A percentile compares a stretch with the other conserved stretches of the same genome.
phyloP scores from a whole-genome alignment of 2,888 invertebrate genomes.

The Azorinus chamasolen region DNA sequence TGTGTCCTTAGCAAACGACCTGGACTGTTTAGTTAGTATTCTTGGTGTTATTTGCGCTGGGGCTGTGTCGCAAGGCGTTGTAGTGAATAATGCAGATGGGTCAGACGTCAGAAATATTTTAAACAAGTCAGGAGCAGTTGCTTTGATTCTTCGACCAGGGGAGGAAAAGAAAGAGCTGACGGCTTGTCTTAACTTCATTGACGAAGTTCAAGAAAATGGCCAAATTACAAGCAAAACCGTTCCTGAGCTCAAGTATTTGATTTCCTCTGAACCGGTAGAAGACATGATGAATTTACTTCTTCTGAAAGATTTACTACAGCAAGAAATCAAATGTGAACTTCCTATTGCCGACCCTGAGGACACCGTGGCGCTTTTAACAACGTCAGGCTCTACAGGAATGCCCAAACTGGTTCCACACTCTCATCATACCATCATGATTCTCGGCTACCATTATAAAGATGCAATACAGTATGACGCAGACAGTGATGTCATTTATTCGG shows the following conservation, averaged over 20 bases:
- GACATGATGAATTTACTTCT: slow-evolving; percentile 1
- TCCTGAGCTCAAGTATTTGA: slow-evolving; percentile 17
- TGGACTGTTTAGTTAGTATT: slow-evolving; percentile 31
- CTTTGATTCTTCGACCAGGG: slow-evolving; percentile 26
- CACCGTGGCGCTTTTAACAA: slow-evolving; percentile 9
- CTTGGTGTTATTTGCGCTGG: slow-evolving; percentile 44
- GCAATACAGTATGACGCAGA: slow-evolving; percentile 11
- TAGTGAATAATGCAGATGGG: slow-evolving; percentile 10
- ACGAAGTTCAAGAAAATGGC: slow-evolving; percentile 16
- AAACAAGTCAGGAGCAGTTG: slow-evolving; percentile 12
- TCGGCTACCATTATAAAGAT: slow-evolving; percentile 18
- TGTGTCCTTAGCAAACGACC: slow-evolving; percentile 26
- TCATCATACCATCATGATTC: slow-evolving; percentile 26
- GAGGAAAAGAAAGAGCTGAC: background rate
- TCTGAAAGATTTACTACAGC: background rate
- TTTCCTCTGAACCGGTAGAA: background rate
- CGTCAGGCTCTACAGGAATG: slow-evolving; percentile 39
- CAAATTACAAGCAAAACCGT: background rate
- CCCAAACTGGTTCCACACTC: slow-evolving; percentile 38
- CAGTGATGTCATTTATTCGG: slow-evolving; percentile 32
- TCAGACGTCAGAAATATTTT: slow-evolving; percentile 14
- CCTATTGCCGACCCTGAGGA: slow-evolving; percentile 35
- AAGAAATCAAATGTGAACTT: background rate
- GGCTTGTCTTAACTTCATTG: slow-evolving; percentile 34
- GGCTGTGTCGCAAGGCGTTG: slow-evolving; percentile 13